Conservation (phyloP, 2,113 vertebrate genomes). For the Melanotaenia duboulayi region DNA sequence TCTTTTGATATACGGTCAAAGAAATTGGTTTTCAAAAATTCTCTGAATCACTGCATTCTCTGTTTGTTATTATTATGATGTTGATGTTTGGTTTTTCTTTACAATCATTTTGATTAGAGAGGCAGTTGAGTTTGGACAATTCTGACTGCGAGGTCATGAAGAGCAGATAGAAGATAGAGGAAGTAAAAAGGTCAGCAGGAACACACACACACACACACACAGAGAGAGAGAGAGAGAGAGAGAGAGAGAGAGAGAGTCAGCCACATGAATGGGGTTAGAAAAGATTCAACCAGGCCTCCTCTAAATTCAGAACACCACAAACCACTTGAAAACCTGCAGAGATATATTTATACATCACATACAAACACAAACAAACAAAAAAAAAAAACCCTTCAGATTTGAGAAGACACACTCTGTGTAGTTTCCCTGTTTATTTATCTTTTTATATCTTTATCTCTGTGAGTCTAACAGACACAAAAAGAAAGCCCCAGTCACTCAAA, state of each 20-base stretch:
- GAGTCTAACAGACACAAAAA: constrained; percentile 15
- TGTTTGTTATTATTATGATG: background rate
- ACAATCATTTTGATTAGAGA: background rate
- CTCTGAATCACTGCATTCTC: background rate
- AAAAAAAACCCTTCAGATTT: constrained; percentile 24
- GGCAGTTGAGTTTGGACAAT: background rate
- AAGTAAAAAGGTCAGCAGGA: constrained; percentile 53
- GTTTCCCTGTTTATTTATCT: constrained; percentile 18
- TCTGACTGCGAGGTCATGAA: constrained; percentile 17
- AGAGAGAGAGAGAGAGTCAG: constrained; percentile 40
- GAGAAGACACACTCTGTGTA: constrained; percentile 24
- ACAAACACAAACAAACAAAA: constrained; percentile 54
- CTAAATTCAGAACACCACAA: constrained; percentile 79
- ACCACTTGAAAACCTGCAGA: constrained; percentile 81
- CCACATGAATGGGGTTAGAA: constrained; percentile 78
- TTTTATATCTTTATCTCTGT: background rate
- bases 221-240: no score
- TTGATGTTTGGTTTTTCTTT: no score
- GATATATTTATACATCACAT: constrained; percentile 75
- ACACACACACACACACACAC: background rate
- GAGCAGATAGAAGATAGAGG: constrained; percentile 31
- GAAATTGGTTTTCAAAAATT: no score
- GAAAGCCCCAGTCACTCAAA: constrained; percentile 8
- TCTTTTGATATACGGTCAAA: no score
- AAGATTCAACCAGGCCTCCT: constrained; percentile 64